A percentile compares a stretch with the other conserved stretches of the same genome.
Evolutionary conservation across 2,113 vertebrate genomes (phyloP).

Genomic region (Myiozetetes cayanensis): DNA sequence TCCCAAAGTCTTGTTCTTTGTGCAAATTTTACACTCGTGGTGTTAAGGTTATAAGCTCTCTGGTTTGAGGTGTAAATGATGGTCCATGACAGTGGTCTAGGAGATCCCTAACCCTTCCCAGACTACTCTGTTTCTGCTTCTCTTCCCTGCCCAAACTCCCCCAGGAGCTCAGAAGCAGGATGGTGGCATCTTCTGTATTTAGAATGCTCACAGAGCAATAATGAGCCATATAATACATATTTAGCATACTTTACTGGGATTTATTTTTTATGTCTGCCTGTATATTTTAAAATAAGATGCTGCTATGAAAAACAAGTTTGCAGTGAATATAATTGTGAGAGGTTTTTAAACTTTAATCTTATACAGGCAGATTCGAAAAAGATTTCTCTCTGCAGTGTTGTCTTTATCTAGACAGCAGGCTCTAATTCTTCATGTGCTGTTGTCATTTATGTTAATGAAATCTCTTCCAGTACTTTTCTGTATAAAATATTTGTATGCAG

Average conservation of each 20-base stretch:
- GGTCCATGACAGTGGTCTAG: background rate
- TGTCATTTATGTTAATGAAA: slow-evolving; percentile 7
- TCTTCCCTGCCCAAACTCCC: background rate
- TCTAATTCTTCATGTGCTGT: background rate
- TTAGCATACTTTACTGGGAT: background rate
- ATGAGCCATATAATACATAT: background rate
- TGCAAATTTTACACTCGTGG: background rate
- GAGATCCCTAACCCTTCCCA: background rate
- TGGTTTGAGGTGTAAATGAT: background rate
- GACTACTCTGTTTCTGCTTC: background rate
- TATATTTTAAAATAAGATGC: background rate
- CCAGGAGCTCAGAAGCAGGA: background rate
- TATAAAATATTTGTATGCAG: background rate
- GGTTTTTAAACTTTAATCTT: background rate
- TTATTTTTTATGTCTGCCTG: background rate
- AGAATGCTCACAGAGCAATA: background rate
- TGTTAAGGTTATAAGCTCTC: background rate
- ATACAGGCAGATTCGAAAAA: accelerated
- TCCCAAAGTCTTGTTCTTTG: background rate
- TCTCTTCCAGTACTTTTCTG: background rate
- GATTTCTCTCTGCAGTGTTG: background rate
- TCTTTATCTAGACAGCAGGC: background rate
- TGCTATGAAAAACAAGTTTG: background rate
- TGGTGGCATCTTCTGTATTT: background rate
- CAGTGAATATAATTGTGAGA: background rate